Conservation (phyloP, 2,888 invertebrate genomes). For the Ichneumon xanthorius region DNA sequence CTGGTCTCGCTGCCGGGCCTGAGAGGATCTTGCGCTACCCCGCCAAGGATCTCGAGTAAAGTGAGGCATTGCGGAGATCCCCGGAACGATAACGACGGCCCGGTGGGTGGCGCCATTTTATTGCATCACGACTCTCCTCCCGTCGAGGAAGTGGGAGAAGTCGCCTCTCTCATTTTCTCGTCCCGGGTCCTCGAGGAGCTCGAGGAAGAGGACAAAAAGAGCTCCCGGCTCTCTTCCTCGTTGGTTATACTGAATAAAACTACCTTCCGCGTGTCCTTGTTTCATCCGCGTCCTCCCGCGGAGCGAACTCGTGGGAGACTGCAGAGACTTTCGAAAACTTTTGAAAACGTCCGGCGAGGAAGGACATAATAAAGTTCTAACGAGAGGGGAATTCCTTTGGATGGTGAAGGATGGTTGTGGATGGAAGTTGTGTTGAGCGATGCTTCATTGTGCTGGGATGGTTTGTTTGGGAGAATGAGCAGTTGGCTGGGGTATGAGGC, state of each 20-base stretch:
- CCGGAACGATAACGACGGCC: slow-evolving; percentile 81
- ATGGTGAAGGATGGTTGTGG: too few species aligned
- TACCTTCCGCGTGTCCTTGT: slow-evolving; percentile 12
- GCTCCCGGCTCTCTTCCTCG: slow-evolving; percentile 10
- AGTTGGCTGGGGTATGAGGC: too few species aligned
- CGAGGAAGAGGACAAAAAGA: slow-evolving; percentile 36
- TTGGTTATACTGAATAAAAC: slow-evolving; percentile 12
- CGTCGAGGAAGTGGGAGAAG: background rate
- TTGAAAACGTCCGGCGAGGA: background rate
- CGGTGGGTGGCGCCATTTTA: slow-evolving; percentile 85
- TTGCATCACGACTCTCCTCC: slow-evolving; percentile 82
- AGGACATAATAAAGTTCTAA: background rate
- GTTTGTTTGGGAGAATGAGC: too few species aligned
- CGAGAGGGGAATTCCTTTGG: background rate
- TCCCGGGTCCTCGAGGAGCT: slow-evolving; percentile 19
- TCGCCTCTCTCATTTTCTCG: background rate
- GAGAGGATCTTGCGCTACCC: slow-evolving; percentile 59
- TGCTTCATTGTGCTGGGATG: too few species aligned
- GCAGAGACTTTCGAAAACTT: slow-evolving; percentile 1
- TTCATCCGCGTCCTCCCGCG: background rate
- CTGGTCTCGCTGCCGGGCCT: slow-evolving; percentile 45
- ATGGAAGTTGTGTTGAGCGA: too few species aligned
- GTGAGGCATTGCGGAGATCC: slow-evolving; percentile 84
- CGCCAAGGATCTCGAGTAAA: slow-evolving; percentile 77
- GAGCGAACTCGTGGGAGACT: slow-evolving; percentile 7